Percentiles rank a stretch among this genome's conserved stretches.
These are phyloP conservation scores for Luffia ferchaultella DNA, from an alignment of 2,888 invertebrate genomes.

Conservation along the genomic window DNA sequence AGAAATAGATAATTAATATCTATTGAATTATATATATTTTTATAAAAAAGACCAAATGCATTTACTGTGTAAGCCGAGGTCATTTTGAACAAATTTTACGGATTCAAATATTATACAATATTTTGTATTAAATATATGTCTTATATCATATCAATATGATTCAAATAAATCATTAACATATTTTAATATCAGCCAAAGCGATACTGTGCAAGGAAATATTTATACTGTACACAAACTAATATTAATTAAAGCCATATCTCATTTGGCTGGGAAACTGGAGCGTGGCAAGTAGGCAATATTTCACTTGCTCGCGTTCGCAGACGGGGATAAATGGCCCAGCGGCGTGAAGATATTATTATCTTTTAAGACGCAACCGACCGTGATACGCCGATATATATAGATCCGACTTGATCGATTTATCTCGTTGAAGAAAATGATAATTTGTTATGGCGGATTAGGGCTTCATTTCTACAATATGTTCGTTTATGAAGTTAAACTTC, in stretches of 20 bases:
- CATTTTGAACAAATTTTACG: too few relatives aligned
- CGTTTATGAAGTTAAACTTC: too few relatives aligned
- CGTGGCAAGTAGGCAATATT: conserved; percentile 7
- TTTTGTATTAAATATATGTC: too few relatives aligned
- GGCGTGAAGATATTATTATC: neutral
- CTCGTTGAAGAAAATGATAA: neutral
- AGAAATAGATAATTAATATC: too few relatives aligned
- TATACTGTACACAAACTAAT: conserved; percentile 20
- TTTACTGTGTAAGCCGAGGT: too few relatives aligned
- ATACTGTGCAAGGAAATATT: conserved; percentile 12
- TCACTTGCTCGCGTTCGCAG: conserved; percentile 2
- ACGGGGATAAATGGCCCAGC: conserved; percentile 5
- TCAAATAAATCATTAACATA: neutral
- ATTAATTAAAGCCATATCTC: conserved; percentile 37
- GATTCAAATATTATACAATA: too few relatives aligned
- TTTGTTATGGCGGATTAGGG: too few relatives aligned
- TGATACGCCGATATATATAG: neutral
- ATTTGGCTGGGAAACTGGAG: conserved; percentile 17
- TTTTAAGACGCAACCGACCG: neutral
- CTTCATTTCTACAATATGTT: too few relatives aligned
- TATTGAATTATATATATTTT: too few relatives aligned
- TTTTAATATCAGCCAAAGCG: conserved; percentile 11
- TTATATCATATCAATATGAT: too few relatives aligned
- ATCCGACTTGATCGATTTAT: neutral
- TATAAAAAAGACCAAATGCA: too few relatives aligned